phyloP scores from a whole-genome alignment of 2,888 invertebrate genomes.

The Oxycera nigricornis region DNA sequence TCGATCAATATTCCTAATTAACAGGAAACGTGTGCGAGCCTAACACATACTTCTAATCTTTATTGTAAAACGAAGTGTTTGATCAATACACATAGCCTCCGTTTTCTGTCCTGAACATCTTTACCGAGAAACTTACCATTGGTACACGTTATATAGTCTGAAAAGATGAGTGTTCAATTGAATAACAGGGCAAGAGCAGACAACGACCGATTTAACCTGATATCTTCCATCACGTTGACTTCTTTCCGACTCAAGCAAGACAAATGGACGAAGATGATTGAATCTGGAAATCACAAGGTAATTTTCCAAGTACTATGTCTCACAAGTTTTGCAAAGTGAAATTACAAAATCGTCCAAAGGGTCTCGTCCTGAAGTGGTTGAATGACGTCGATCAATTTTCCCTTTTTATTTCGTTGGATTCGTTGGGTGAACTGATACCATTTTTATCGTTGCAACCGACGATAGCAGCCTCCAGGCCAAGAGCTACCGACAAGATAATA shows the following conservation, averaged over 20 bases:
- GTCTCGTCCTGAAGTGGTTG: constrained; percentile 60
- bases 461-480: not conserved
- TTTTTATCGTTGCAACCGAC: constrained; percentile 59
- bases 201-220: constrained; percentile 65
- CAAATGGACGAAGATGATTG: constrained; percentile 86
- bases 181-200: not conserved
- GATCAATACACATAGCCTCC: not conserved
- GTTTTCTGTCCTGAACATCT: too few relatives aligned
- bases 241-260: constrained; percentile 83
- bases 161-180: constrained; percentile 1
- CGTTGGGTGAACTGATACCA: constrained; percentile 63
- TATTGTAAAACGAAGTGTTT: not conserved
- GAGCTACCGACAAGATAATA: constrained; percentile 60
- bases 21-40: not conserved
- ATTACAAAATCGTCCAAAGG: not conserved
- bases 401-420: constrained; percentile 61
- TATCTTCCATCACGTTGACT: constrained; percentile 76
- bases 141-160: too few relatives aligned
- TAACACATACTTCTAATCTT: not conserved
- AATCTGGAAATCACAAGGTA: constrained; percentile 65
- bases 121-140: too few relatives aligned
- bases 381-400: constrained; percentile 57
- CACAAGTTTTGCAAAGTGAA: not conserved
- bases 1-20: not conserved
- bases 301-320: not conserved